These are phyloP conservation scores for Motacilla alba DNA, from an alignment of 2,113 vertebrate species.

Conservation along the genomic window DNA sequence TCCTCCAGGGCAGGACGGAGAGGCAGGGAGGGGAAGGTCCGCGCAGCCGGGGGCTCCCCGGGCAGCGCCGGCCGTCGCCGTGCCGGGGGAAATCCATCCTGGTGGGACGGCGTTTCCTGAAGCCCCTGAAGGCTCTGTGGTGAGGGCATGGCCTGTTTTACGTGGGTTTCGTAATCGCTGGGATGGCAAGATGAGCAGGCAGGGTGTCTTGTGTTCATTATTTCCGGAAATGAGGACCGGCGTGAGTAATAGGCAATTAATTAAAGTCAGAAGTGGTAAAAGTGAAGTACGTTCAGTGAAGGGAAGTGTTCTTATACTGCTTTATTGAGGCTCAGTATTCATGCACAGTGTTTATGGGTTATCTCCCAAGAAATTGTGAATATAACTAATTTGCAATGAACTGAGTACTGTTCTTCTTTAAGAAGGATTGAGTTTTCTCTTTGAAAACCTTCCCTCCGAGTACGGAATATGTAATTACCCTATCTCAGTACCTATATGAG, in stretches of 20 bases:
- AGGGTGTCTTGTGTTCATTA: background rate
- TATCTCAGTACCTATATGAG: background rate
- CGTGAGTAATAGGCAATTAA: background rate
- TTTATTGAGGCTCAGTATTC: background rate
- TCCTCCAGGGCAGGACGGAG: background rate
- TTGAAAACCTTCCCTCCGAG: background rate
- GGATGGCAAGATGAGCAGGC: background rate
- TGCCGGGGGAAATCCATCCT: background rate
- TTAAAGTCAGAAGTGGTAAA: background rate
- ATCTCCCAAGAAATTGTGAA: background rate
- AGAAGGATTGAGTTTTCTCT: background rate
- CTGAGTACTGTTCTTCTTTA: background rate
- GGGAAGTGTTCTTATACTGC: background rate
- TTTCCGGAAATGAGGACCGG: background rate
- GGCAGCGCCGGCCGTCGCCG: background rate
- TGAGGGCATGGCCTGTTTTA: background rate
- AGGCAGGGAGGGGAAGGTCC: background rate
- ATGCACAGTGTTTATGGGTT: background rate
- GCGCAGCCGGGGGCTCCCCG: too few relatives aligned
- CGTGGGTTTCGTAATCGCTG: background rate
- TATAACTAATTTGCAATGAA: background rate
- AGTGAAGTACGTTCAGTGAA: background rate
- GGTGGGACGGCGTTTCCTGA: fast-evolving
- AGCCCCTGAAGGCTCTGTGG: background rate
- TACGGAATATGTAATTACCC: background rate